phyloP scores from a whole-genome alignment of 2,113 vertebrate species.

The Rhabdomys dilectus region DNA sequence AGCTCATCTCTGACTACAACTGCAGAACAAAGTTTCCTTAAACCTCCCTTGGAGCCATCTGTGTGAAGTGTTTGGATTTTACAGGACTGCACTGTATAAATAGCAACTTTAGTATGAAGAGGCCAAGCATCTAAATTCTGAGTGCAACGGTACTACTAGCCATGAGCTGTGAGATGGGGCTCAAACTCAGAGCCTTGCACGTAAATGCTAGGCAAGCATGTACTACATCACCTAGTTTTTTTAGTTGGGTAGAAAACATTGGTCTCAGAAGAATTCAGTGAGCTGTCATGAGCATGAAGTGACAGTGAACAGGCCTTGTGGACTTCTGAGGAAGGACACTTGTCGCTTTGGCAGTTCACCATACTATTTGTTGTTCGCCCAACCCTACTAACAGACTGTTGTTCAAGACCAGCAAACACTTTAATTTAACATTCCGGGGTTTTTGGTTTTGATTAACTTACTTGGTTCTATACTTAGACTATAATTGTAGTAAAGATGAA shows the following conservation, averaged over 20 bases:
- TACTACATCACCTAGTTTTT: neutral
- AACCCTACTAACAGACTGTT: conserved; percentile 10
- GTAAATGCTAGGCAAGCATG: neutral
- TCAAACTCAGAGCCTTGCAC: neutral
- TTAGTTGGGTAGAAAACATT: neutral
- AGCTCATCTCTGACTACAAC: neutral
- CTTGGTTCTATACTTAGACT: neutral
- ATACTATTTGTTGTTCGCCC: neutral
- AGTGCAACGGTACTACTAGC: neutral
- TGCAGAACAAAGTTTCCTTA: neutral
- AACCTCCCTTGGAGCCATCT: neutral
- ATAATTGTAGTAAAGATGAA: neutral
- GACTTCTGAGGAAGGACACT: neutral
- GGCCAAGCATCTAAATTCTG: neutral
- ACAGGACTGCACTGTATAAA: neutral
- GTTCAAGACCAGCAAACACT: neutral
- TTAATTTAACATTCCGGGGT: conserved; percentile 38
- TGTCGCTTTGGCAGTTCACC: neutral
- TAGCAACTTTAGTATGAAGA: conserved; percentile 24
- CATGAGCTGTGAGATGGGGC: neutral
- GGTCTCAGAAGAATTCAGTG: neutral
- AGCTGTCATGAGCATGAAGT: neutral
- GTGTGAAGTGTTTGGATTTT: neutral
- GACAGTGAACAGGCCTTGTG: neutral
- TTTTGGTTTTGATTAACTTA: neutral